Base-by-base conservation (phyloP, 37 sponge, comb jelly and placozoan genomes). In the Crambe crambe region DNA sequence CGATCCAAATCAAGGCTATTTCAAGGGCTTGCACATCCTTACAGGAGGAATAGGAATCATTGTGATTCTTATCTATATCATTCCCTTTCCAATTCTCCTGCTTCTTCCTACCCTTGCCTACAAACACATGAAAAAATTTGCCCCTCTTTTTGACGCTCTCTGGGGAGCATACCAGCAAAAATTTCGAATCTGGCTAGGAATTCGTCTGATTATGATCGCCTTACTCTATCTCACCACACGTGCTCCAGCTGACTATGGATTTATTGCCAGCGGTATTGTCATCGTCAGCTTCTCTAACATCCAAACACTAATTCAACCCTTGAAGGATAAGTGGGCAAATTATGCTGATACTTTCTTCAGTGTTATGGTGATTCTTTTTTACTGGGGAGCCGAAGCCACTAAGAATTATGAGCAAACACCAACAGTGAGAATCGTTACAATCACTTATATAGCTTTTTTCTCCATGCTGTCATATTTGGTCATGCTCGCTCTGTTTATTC, bases 1-100 rank as follows among this genome's bases (percentile, higher is more conserved):
- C 27, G 89, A 88, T 70, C 79, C 83, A 25, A 88, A 56, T 54
- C 35, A 66, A 8, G 22, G 8, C 18, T 88, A 88, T 64, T 82
- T 72, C 56, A n/a, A 62, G 17, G 85, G 76, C 15, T 69, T 3
- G 8, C 85, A 85, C 57, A 56, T 3, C 1, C 31, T 88, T 30
- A 41, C 70, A 0, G 56, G 39, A 20, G 30, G 60, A 27, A 34
- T 83, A 30, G 57, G 74, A 1, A 8, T 77, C 26, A 23, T 70
- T 2, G 57, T 82, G 21, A 10, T 88, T 0, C 3, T 88, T 36
- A n/a, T 88, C 17, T 85, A 76, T 26, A 71, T 85, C 12, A 51
- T 85, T 21, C 85, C 85, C 9, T 69, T 77, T 44, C 70, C 85
- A 18, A 56, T 85, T 2, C 0, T 77, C 18, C 63, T 85, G 30